Percentiles rank a stretch among this genome's conserved stretches.
Conservation (phyloP, 2,113 vertebrate genomes). For the Bagarius yarrelli region DNA sequence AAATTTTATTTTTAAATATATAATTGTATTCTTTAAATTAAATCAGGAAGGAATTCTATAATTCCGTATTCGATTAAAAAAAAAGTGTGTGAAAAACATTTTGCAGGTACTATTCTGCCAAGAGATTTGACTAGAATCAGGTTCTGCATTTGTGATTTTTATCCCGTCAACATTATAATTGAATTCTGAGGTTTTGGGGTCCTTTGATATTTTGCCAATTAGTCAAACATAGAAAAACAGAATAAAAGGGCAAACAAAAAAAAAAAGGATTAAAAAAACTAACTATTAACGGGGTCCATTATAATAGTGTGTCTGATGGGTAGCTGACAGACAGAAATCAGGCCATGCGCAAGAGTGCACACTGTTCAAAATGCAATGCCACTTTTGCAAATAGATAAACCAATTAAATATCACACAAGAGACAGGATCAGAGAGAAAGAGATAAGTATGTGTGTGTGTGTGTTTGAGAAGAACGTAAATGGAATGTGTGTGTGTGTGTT, state of each 20-base stretch:
- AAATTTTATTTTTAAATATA: neutral
- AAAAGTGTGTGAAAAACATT: neutral
- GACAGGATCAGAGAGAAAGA: conserved; percentile 36
- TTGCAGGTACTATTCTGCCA: neutral
- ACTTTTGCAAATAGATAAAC: conserved; percentile 49
- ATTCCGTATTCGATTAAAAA: neutral
- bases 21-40: neutral
- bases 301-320: conserved; percentile 26
- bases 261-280: conserved; percentile 1
- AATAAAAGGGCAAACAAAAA: neutral
- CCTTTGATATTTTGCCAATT: conserved; percentile 41
- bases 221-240: conserved; percentile 36
- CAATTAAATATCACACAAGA: conserved; percentile 52
- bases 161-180: conserved; percentile 34
- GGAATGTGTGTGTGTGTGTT: conserved; percentile 9
- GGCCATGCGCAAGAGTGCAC: conserved; percentile 44
- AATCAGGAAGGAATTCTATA: neutral
- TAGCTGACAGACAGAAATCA: conserved; percentile 42
- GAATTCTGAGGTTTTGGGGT: neutral
- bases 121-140: conserved; percentile 5
- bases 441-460: conserved; percentile 7
- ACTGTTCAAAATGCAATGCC: conserved; percentile 22
- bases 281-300: conserved; percentile 41
- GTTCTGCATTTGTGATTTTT: conserved; percentile 34
- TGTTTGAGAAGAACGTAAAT: conserved; percentile 10